Base-by-base conservation (phyloP, 1,140 invertebrate species). In the Delia radicum region DNA sequence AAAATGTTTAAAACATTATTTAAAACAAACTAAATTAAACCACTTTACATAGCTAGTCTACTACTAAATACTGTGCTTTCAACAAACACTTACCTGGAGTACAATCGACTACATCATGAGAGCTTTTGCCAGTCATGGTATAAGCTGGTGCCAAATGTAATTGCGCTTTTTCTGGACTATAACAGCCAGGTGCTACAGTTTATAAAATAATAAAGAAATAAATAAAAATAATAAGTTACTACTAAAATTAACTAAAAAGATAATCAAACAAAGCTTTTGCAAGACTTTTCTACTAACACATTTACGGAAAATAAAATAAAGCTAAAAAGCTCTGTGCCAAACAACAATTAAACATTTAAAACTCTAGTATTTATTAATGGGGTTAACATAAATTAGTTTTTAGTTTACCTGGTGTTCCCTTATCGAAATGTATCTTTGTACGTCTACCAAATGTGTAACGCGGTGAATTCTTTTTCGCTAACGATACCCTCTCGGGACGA, bases 101-200 rank as follows among this genome's bases (percentile, higher is more conserved):
- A 28, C 27, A 67, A 69, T 75, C 65, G 26, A 75, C 74, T n/a
- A 69, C 65, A 48, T 75, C 65, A 27, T 71, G 74, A 6, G 29
- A 21, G 12, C 1, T 37, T 31, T 75, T 75, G 48, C 73, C 73
- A 13, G 73, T 26, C 10, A 77, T 74, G 15, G 73, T 90, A 82
- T 87, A 93, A 79, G 89, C 89, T 37, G 91, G 91, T 28, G 89
- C 87, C 75, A 87, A 87, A 77, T 91, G 89, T 76, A 89, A 87
- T 75, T 89, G 90, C 42, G 88, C 86, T 74, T 90, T 89, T 86
- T 94, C 92, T 13, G 92, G 91, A 77, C 87, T 86, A 83, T 91
- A 92, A 21, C 88, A 85, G 78, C 88, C 89, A 10, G 90, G 90
- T 62, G 88, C 89, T 79, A 78, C 74, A 78, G n/a, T n/a, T 37